Evolutionary conservation across 2,113 vertebrate genomes (phyloP), one percentile per base, ranked within the genome.

Genomic region (Vidua macroura): DNA sequence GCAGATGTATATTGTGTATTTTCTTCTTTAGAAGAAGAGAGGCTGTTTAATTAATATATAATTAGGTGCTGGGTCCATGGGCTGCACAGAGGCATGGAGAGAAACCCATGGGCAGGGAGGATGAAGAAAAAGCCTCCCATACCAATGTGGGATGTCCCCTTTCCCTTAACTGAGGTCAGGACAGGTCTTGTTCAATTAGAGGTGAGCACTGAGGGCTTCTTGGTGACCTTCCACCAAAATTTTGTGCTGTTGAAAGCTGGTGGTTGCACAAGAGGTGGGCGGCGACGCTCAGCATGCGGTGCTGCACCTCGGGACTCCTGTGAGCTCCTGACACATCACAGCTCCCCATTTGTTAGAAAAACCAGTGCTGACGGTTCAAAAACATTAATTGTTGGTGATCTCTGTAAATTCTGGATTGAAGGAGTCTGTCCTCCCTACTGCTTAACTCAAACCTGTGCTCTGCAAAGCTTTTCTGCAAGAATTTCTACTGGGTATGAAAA

Each of bases 261-360:
- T 1, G 31, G 53, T 53, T 95, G 88, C 90, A 23, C 82, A 90
- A 76, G 62, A 41, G 33, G 49, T 0, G 0, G 28, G 37, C 0
- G 6, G 70, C 0, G 2, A 46, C n/a, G 44, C 10, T 17, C 0
- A 1, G 59, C 20, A 4, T 2, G 2, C 0, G 0, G 60, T 33
- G 24, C 68, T 13, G 5, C 2, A 4, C 68, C 9, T 5, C 1
- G 4, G 89, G 43, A 16, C 39, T 62, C 39, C 69, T 0, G 27
- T 0, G 13, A 56, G 74, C 28, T 28, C 4, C 1, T 22, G 30
- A 30, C 59, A 74, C 35, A n/a, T 9, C 55, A 12, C 23, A 58
- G n/a, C 28, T 73, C 75, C 55, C 21, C 22, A 1, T 24, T 46
- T 19, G 33, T n/a, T 18, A 44, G 33, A 10, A 74, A 90, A 91